Base-by-base conservation (phyloP, 2,113 vertebrate species). In the Actenoides hombroni region DNA sequence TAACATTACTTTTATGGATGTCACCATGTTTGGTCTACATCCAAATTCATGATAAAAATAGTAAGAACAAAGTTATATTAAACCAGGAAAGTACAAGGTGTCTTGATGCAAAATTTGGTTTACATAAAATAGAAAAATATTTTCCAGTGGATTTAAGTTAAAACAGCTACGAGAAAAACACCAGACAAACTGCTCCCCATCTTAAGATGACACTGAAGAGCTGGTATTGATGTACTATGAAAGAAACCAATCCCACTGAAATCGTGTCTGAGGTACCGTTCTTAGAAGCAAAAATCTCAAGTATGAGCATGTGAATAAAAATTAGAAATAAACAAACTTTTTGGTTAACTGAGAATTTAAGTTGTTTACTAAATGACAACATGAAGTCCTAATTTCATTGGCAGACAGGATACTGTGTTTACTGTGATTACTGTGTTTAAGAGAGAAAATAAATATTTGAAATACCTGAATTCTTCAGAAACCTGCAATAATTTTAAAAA, bases 11-110 rank as follows among this genome's bases (percentile, higher is more conserved):
- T 95, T 91, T 64, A 87, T n/a, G 81, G 91, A 71, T 89, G 65
- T 86, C 56, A 68, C 39, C 33, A 78, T 51, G 61, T 84, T 89
- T 92, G 92, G 95, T 78, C 80, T 59, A 75, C 53, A 82, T 88
- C 86, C 89, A 96, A 95, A 82, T 24, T 49, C 48, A 79, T 10
- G 48, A 44, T 95, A 94, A 96, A 96, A 96, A 94, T 86, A 97
- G 80, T 26, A 93, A 78, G 83, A 78, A 90, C 73, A 75, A 10
- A 91, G 64, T 60, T 88, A 69, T 53, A 93, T 68, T 88, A 92
- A 95, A 61, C 37, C n/a, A 86, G 68, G 24, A 86, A 79, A 92
- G 90, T 75, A 96, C 95, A 94, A 96, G 92, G 96, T 95, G 73
- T 81, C 83, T 94, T 60, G 48, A 94, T 73, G 48, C 18, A 92